phyloP scores from a whole-genome alignment of 2,797 vertebrate species.

The Myotis findleyi region DNA sequence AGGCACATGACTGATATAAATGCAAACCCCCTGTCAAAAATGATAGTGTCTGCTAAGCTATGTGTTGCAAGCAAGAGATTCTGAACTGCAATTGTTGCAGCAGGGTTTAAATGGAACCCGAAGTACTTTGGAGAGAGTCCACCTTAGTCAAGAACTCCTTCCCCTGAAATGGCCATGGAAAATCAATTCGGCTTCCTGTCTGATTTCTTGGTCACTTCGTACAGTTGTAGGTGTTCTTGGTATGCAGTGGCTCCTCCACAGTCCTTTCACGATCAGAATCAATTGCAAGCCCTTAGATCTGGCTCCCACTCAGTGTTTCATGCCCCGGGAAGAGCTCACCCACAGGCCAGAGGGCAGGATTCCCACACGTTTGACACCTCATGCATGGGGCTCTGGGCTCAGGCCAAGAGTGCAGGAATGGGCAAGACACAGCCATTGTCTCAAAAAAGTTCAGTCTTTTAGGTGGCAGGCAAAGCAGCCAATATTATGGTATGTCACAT shows the following conservation, averaged over 20 bases:
- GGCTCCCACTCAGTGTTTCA: neutral
- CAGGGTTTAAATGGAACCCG: conserved; percentile 55
- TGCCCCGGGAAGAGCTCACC: neutral
- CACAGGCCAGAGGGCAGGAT: neutral
- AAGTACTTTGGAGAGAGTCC: conserved; percentile 53
- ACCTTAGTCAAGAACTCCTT: conserved; percentile 56
- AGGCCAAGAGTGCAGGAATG: neutral
- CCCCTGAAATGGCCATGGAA: conserved; percentile 39
- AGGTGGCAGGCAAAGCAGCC: neutral
- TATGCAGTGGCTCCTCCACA: neutral
- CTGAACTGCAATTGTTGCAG: conserved; percentile 63
- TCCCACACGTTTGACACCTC: neutral
- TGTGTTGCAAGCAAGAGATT: conserved; percentile 23
- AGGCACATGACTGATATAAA: conserved; percentile 49
- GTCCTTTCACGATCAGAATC: conserved; percentile 16
- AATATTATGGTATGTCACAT: neutral
- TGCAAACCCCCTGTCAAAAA: conserved; percentile 66
- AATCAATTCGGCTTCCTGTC: conserved; percentile 60
- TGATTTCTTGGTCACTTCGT: conserved; percentile 30
- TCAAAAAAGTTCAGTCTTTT: neutral
- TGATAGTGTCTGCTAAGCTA: conserved; percentile 59
- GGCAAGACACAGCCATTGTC: neutral
- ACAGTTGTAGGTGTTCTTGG: neutral
- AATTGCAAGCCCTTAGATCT: neutral
- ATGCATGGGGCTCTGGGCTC: neutral